Evolutionary conservation across 2,113 vertebrate species (phyloP).

Genomic region (Deroptyus accipitrinus): DNA sequence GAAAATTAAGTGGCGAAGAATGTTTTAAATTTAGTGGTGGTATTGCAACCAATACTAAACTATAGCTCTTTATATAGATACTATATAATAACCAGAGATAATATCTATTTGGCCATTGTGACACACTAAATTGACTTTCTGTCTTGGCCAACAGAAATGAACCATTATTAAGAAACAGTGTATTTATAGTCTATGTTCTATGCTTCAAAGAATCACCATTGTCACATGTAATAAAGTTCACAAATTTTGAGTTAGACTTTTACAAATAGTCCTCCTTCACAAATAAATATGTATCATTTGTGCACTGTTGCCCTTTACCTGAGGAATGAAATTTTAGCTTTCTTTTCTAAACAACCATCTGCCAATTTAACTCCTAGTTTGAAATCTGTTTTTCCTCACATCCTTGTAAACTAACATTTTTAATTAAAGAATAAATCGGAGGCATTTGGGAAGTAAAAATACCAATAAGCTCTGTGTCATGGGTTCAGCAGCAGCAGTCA

Average conservation of each 20-base stretch:
- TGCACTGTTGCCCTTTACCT: neutral
- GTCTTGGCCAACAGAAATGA: neutral
- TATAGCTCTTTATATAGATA: neutral
- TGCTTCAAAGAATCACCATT: neutral
- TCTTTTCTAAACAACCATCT: neutral
- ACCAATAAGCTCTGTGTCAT: neutral
- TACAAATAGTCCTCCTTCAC: neutral
- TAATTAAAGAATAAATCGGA: conserved; percentile 6
- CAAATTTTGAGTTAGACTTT: neutral
- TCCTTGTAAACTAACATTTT: neutral
- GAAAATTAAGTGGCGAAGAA: neutral
- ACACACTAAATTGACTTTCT: neutral
- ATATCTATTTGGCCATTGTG: neutral
- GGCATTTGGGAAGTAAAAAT: neutral
- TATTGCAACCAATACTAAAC: neutral
- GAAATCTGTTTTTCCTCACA: neutral
- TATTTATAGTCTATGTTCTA: neutral
- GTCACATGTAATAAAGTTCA: neutral
- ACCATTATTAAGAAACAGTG: neutral
- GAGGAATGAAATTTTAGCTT: neutral
- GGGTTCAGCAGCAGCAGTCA: too few relatives aligned
- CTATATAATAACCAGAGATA: neutral
- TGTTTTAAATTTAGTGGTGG: neutral
- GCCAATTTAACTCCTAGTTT: neutral
- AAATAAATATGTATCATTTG: too few relatives aligned